Evolutionary conservation across 2,888 invertebrate species (phyloP).

Genomic region (Agrotis clavis): DNA sequence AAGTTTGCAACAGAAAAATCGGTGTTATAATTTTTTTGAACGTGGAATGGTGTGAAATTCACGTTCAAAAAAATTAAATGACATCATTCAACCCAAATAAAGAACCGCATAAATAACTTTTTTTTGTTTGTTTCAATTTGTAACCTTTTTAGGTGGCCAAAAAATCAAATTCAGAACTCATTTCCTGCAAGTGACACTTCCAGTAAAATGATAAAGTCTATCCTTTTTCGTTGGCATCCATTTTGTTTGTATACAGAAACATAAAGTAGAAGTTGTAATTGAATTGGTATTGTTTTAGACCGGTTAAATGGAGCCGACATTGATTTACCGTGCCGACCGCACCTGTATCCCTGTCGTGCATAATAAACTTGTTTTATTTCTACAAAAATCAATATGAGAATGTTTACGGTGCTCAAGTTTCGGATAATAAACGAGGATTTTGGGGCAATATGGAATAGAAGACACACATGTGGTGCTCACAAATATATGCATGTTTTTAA

Average conservation of each 20-base stretch:
- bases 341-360: constrained; percentile 68
- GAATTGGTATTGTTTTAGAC: constrained; percentile 66
- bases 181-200: constrained; percentile 31
- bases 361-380: constrained; percentile 62
- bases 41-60: not conserved
- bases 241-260: constrained; percentile 41
- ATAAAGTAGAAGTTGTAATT: constrained; percentile 63
- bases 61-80: not conserved
- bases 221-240: constrained; percentile 40
- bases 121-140: constrained; percentile 1
- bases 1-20: not conserved
- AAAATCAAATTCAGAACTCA: constrained; percentile 33
- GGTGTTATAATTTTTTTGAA: not conserved
- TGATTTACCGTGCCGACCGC: constrained; percentile 70
- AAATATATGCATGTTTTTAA: constrained; percentile 1
- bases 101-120: not conserved
- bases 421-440: constrained; percentile 16
- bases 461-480: constrained; percentile 12
- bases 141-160: constrained; percentile 2
- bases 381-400: constrained; percentile 46
- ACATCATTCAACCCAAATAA: not conserved
- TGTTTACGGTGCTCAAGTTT: constrained; percentile 31
- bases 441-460: constrained; percentile 16
- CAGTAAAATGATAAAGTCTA: constrained; percentile 36
- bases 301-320: constrained; percentile 64